These are phyloP conservation scores for Dastarcus helophoroides DNA, from an alignment of 2,888 invertebrate species.

Conservation along the genomic window DNA sequence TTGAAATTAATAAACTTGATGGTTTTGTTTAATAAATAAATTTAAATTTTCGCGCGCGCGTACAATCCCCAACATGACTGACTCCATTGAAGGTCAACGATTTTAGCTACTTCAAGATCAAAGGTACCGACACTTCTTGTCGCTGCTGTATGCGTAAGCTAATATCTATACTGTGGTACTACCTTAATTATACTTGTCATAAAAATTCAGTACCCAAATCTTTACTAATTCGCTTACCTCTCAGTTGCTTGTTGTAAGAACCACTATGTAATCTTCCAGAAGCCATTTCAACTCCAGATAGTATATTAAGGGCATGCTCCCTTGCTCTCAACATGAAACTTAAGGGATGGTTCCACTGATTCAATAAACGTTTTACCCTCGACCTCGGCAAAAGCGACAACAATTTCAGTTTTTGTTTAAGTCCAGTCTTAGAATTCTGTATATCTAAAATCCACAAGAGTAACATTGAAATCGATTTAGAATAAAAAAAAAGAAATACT, in stretches of 20 bases:
- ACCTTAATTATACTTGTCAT: slow-evolving; percentile 12
- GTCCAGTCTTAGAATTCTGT: slow-evolving; percentile 42
- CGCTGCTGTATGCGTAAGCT: too few species aligned
- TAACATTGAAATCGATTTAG: not conserved
- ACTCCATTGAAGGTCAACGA: too few species aligned
- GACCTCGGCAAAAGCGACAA: slow-evolving; percentile 65
- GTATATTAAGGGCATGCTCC: slow-evolving; percentile 69
- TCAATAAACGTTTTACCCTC: slow-evolving; percentile 63
- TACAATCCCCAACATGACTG: too few species aligned
- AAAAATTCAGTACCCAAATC: slow-evolving; percentile 6
- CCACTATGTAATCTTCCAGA: slow-evolving; percentile 21
- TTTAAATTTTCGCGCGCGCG: too few species aligned
- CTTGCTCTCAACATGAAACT: slow-evolving; percentile 68
- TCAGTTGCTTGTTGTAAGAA: slow-evolving; percentile 6
- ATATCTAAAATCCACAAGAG: slow-evolving; percentile 31
- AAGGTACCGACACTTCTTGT: too few species aligned
- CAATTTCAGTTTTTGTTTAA: slow-evolving; percentile 60
- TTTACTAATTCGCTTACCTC: too few species aligned
- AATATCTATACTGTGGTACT: too few species aligned
- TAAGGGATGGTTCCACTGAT: slow-evolving; percentile 65
- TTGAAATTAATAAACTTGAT: too few species aligned
- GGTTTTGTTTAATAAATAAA: too few species aligned
- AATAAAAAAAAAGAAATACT: slow-evolving; percentile 12
- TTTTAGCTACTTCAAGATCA: too few species aligned
- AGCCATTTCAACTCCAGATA: slow-evolving; percentile 55